Evolutionary conservation across 2,797 vertebrate genomes (phyloP), one percentile per base, ranked within the genome.

Genomic region (Lagothrix lagotricha): DNA sequence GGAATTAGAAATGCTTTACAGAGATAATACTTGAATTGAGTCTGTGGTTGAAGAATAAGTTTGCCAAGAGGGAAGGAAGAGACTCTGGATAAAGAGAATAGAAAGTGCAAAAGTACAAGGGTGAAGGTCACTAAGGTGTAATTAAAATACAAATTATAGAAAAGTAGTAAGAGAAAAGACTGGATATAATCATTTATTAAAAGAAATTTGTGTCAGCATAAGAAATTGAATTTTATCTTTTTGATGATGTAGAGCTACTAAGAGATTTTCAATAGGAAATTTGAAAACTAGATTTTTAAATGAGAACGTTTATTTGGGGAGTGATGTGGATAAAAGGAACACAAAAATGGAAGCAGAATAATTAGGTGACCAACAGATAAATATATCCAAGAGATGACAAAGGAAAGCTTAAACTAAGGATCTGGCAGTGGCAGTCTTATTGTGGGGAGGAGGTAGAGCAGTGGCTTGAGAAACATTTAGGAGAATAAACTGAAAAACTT

Each of bases 191-290:
- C 36, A 76, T 77, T 61, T 88, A 84, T 39, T 90, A 64, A 82
- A 94, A 48, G 33, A 93, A 70, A 14, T 77, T 30, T 72, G 19
- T 67, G 58, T 61, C 28, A 90, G 75, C 24, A 67, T 50, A 82
- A 61, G 36, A 36, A 81, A 87, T 9, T 76, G 30, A 52, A 93
- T 97, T 93, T 64, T 93, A 89, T 77, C 46, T 76, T 93, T 89
- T 70, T 76, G 28, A 83, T 79, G 87, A 80, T 57, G 54, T 67
- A 79, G 24, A 77, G 22, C 58, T 83, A 90, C 39, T 90, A 36
- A 26, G 82, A 5, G 7, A 92, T 79, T 90, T 67, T 86, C 64
- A 96, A 80, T 5, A 94, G 6, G 19, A 72, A 95, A 86, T 28
- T 7, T 70, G 19, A 86, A 97, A 88, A 83, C 52, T 22, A 75